Evolutionary conservation across 2,797 vertebrate genomes (phyloP), one percentile per base, ranked within the genome.

Genomic region (Trematomus bernacchii): DNA sequence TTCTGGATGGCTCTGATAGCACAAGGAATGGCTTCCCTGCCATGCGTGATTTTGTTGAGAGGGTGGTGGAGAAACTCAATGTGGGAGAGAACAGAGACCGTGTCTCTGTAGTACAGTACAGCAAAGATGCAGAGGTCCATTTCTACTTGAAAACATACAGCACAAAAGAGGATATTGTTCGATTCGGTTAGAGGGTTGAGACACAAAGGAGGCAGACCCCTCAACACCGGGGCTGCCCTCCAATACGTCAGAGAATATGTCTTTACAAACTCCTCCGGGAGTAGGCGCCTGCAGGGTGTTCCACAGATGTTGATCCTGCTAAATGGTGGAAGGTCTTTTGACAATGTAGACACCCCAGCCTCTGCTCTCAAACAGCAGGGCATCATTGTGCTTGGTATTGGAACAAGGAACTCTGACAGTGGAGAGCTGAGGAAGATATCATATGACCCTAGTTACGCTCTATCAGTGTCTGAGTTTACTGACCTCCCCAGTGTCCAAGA

Each of bases 221-320:
- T 87, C 23, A 89, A 91, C 72, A 93, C 89, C 2, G 90, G 87
- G 19, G 85, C 73, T 65, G 89, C 90, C 33, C 78, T 90, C 55
- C 52, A 53, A 15, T 82, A 80, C 44, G 61, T 90, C 23, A 85
- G 67, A 54, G 68, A 84, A 87, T 54, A 95, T 93, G 77, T 89
- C 80, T 96, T 97, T 73, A 95, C 93, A 43, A 87, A 88, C 50
- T 93, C 96, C 0, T 88, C 95, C 7, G 52, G 52, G 6, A 53
- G 52, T 15, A 27, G 52, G 52, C 52, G 6, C 13, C 52, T 53
- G 52, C 13, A 53, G 66, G 89, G 89, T 9, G 91, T 91, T 55
- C 87, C 83, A 33, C 89, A 91, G 52, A 43, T 90, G 7, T 15
- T 91, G 58, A 82, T 91, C 13, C 43, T 91, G 52, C 68, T 92